These are phyloP conservation scores for Orgyia antiqua DNA, from an alignment of 2,888 invertebrate genomes.

Conservation along the genomic window DNA sequence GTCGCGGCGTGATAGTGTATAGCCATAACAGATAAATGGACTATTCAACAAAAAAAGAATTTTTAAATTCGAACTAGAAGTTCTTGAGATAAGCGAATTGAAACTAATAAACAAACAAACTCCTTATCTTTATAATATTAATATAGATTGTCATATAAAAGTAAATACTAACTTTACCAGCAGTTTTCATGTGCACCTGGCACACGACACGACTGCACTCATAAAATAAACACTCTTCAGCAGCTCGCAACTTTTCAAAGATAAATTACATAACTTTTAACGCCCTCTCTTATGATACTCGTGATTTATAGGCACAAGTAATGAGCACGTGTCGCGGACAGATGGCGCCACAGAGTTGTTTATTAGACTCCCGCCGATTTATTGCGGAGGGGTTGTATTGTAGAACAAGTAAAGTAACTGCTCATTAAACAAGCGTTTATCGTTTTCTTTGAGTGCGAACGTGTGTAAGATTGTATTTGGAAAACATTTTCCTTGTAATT, in stretches of 20 bases:
- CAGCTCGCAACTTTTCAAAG: constrained; percentile 31
- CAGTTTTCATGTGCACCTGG: constrained; percentile 22
- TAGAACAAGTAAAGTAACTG: constrained; percentile 19
- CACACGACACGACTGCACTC: constrained; percentile 27
- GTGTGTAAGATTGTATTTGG: constrained; percentile 14
- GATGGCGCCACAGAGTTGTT: constrained; percentile 56
- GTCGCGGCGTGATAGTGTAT: no score
- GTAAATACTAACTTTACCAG: constrained; percentile 16
- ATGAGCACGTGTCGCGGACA: constrained; percentile 57
- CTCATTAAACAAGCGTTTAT: constrained; percentile 25
- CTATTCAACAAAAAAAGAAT: no score
- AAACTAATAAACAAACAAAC: not conserved
- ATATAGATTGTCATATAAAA: no score
- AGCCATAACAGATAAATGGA: no score
- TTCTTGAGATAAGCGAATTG: no score
- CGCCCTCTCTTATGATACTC: constrained; percentile 59
- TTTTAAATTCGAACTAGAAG: no score
- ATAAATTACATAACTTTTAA: constrained; percentile 55
- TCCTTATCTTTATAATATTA: no score
- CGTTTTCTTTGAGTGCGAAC: constrained; percentile 28
- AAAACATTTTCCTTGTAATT: constrained; percentile 5
- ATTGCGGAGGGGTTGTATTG: constrained; percentile 33
- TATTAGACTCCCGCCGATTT: constrained; percentile 50
- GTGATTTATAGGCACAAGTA: constrained; percentile 60
- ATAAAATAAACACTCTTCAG: constrained; percentile 65